These are phyloP conservation scores for Pterophyllum scalare DNA, from an alignment of 2,113 vertebrate genomes.

Conservation along the genomic window DNA sequence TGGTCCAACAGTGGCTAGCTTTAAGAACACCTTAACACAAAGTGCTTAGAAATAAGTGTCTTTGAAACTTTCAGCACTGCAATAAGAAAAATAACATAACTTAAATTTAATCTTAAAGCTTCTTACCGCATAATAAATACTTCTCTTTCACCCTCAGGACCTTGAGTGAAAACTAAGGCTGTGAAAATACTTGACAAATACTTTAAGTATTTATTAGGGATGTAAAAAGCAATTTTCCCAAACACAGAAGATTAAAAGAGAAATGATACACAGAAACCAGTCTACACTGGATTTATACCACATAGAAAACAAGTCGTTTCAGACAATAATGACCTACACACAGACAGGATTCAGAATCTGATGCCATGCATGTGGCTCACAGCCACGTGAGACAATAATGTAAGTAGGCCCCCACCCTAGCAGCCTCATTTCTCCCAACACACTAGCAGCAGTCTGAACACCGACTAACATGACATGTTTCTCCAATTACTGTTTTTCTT, in stretches of 20 bases:
- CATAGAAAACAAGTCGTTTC: no score
- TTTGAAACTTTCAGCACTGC: neutral
- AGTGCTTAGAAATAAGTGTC: neutral
- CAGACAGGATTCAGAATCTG: neutral
- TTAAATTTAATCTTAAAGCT: neutral
- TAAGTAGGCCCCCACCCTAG: accelerated
- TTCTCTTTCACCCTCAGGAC: neutral
- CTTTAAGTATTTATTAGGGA: neutral
- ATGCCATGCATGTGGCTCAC: neutral
- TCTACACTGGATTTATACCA: neutral
- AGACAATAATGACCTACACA: no score
- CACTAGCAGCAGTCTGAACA: neutral
- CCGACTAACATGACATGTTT: neutral
- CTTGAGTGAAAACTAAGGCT: neutral
- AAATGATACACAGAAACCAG: neutral
- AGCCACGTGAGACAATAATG: accelerated
- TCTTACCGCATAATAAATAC: neutral
- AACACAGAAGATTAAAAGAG: neutral
- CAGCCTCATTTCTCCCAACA: neutral
- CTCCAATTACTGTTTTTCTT: neutral
- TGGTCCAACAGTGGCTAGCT: neutral
- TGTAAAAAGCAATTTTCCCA: neutral
- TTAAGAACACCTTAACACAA: neutral
- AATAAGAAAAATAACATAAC: neutral
- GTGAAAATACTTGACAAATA: neutral